Conservation (phyloP, 2,888 invertebrate species). For the Calliscelio sp. region DNA sequence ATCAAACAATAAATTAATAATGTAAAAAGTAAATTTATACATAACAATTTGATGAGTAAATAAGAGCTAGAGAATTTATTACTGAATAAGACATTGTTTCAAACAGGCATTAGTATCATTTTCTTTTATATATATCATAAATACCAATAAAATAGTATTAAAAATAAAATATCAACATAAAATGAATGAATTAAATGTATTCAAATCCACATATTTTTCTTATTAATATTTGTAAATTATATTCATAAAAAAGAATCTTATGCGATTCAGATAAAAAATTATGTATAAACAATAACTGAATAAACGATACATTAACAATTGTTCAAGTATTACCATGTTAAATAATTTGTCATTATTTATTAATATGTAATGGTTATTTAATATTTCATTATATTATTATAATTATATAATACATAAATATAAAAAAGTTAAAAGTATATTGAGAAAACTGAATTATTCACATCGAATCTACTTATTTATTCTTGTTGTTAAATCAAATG, state of each 20-base stretch:
- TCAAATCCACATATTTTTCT: conserved; percentile 55
- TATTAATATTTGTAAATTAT: conserved; percentile 58
- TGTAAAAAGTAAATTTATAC: conserved; percentile 72
- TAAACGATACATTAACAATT: too few relatives aligned
- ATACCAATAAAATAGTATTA: conserved; percentile 15
- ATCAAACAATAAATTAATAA: conserved; percentile 70
- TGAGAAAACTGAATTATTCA: too few relatives aligned
- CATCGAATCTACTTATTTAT: too few relatives aligned
- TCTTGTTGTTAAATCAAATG: too few relatives aligned
- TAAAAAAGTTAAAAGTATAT: too few relatives aligned
- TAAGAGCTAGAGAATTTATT: conserved; percentile 76
- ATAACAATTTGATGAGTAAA: conserved; percentile 76
- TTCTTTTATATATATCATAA: conserved; percentile 8
- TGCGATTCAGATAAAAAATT: too few relatives aligned
- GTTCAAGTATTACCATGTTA: too few relatives aligned
- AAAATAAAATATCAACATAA: conserved; percentile 31
- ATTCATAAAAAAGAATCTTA: conserved; percentile 34
- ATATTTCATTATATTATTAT: too few relatives aligned
- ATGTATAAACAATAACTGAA: too few relatives aligned
- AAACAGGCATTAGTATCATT: conserved; percentile 39
- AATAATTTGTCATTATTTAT: too few relatives aligned
- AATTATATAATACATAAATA: too few relatives aligned
- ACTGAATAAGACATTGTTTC: conserved; percentile 41
- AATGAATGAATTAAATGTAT: conserved; percentile 35
- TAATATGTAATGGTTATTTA: too few relatives aligned